These are phyloP conservation scores for Trachops cirrhosus DNA, from an alignment of 2,797 vertebrate species.

Conservation along the genomic window DNA sequence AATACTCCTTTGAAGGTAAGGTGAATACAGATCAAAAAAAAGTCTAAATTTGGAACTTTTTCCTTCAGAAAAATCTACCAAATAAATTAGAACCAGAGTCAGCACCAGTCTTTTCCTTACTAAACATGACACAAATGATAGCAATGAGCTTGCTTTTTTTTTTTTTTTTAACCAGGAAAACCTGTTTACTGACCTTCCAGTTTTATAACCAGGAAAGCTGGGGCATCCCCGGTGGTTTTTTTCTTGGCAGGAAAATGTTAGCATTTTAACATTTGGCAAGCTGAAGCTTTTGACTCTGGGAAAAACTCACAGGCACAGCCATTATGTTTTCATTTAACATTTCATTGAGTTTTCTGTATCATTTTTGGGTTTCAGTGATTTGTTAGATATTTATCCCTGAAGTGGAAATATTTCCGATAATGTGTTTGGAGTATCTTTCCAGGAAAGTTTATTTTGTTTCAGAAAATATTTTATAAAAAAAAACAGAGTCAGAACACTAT, in stretches of 20 bases:
- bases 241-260: constrained; percentile 41
- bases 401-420: not conserved
- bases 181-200: not conserved
- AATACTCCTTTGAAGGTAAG: not conserved
- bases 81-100: not conserved
- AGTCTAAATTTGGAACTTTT: not conserved
- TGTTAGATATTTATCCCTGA: not conserved
- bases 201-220: not conserved
- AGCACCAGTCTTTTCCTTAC: not conserved
- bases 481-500: not conserved
- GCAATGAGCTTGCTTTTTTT: not conserved
- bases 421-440: not conserved
- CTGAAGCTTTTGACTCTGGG: not conserved
- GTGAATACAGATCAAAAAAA: not conserved
- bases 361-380: not conserved
- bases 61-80: constrained; percentile 7
- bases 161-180: not conserved
- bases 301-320: constrained; percentile 11
- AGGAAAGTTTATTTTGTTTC: not conserved
- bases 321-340: constrained; percentile 9
- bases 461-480: not conserved
- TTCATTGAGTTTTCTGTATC: not conserved
- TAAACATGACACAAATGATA: not conserved
- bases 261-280: constrained; percentile 49
- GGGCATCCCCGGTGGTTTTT: not conserved